These are phyloP conservation scores for Melitaea athalia DNA, from an alignment of 2,888 invertebrate genomes.

Conservation along the genomic window DNA sequence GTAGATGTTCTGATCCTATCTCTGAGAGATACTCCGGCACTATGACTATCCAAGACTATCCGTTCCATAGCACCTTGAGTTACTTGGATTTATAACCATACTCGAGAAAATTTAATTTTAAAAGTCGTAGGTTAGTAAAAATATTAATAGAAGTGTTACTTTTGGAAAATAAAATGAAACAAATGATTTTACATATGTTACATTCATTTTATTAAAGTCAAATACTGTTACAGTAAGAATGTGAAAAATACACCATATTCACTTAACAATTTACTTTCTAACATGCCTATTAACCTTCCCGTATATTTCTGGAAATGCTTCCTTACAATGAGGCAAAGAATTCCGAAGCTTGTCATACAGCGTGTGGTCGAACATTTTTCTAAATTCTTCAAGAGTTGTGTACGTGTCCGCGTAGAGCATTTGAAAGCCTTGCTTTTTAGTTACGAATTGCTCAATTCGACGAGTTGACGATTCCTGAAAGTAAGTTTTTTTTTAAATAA, in stretches of 20 bases:
- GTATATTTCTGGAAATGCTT: slow-evolving; percentile 91
- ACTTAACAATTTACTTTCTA: slow-evolving; percentile 56
- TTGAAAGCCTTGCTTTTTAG: slow-evolving; percentile 86
- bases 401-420: slow-evolving; percentile 93
- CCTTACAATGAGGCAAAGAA: slow-evolving; percentile 80
- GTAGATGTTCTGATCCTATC: too few relatives aligned
- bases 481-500: background rate
- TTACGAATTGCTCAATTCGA: slow-evolving; percentile 87
- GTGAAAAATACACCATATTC: background rate
- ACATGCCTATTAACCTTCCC: slow-evolving; percentile 86
- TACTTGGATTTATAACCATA: too few relatives aligned
- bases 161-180: too few relatives aligned
- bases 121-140: too few relatives aligned
- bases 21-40: too few relatives aligned
- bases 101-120: too few relatives aligned
- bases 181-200: too few relatives aligned
- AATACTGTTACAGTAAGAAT: background rate
- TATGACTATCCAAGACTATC: too few relatives aligned
- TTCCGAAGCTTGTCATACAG: slow-evolving; percentile 86
- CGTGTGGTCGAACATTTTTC: slow-evolving; percentile 89
- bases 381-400: slow-evolving; percentile 87
- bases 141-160: too few relatives aligned
- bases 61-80: too few relatives aligned
- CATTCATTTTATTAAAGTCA: too few relatives aligned
- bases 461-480: slow-evolving; percentile 83